Percentiles rank a stretch among this genome's conserved stretches.
These are phyloP conservation scores for Electrophaes corylata DNA, from an alignment of 2,888 invertebrate genomes.

Conservation along the genomic window DNA sequence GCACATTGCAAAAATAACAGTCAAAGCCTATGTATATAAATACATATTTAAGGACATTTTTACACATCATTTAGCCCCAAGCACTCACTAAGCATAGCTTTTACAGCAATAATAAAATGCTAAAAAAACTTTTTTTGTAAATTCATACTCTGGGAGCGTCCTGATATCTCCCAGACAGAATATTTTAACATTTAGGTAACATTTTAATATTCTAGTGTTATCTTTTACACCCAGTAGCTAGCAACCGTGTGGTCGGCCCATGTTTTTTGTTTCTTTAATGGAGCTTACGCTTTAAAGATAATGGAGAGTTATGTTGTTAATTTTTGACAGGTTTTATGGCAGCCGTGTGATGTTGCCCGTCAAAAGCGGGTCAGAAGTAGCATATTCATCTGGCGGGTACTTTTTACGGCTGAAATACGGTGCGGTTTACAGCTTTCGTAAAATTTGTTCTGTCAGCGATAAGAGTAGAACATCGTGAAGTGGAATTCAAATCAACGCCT, in stretches of 20 bases:
- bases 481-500: too few relatives aligned
- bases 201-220: too few relatives aligned
- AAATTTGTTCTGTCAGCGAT: background rate
- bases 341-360: conserved; percentile 6
- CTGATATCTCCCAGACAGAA: too few relatives aligned
- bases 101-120: too few relatives aligned
- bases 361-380: conserved; percentile 2
- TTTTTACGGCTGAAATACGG: conserved; percentile 8
- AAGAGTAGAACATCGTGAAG: background rate
- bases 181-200: too few relatives aligned
- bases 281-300: conserved; percentile 33
- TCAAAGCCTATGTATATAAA: too few relatives aligned
- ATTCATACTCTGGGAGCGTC: too few relatives aligned
- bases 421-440: background rate
- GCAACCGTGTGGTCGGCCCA: conserved; percentile 7
- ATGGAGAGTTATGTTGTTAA: conserved; percentile 39
- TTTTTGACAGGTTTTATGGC: conserved; percentile 24
- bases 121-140: too few relatives aligned
- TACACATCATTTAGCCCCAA: too few relatives aligned
- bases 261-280: conserved; percentile 38
- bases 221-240: conserved; percentile 11
- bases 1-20: too few relatives aligned
- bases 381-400: background rate
- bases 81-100: too few relatives aligned
- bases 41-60: too few relatives aligned